Base-by-base conservation (phyloP, 1,140 invertebrate genomes). In the Ceratina calcarata region DNA sequence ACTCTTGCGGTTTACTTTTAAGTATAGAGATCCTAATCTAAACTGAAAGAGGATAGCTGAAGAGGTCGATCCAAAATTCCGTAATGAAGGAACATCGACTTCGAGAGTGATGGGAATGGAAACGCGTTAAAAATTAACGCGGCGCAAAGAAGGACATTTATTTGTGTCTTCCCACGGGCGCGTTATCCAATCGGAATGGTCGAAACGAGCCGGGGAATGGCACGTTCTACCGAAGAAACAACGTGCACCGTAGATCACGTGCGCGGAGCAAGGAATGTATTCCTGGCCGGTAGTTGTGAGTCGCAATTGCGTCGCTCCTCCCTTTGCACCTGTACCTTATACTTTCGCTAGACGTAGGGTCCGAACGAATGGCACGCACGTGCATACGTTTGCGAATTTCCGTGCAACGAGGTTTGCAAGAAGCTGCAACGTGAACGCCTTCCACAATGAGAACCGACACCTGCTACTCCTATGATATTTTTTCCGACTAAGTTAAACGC, bases 301-400 rank as follows among this genome's bases (percentile, higher is more conserved):
- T 80, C 77, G 81, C 81, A 85, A 84, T 83, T 85, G 72, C 78
- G 82, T 84, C 82, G 82, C 66, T 57, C 55, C 74, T 71, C 66
- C 60, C 51, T 69, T 75, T 49, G 71, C 84, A 86, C 84, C 83
- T 81, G 83, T 64, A 81, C 70, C 72, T 65, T 74, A 70, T 78
- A 67, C 81, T 62, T 76, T 66, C 68, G 75, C 58, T n/a, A 86
- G 84, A 79, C 75, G 60, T 75, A 55, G 80, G 13, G 76, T 85
- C 74, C 75, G 75, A 86, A 86, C 79, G 78, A 86, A 86, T 85
- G 74, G 84, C 80, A 85, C 83, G 84, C 84, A 80, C 84, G 84
- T 86, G 84, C 80, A 82, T 27, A 68, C 82, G 78, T 84, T 85
- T 79, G 80, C 68, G 75, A 85, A 84, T 82, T 10, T 82, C 80